Evolutionary conservation across 2,113 vertebrate species (phyloP).

Genomic region (Urocitellus parryii): DNA sequence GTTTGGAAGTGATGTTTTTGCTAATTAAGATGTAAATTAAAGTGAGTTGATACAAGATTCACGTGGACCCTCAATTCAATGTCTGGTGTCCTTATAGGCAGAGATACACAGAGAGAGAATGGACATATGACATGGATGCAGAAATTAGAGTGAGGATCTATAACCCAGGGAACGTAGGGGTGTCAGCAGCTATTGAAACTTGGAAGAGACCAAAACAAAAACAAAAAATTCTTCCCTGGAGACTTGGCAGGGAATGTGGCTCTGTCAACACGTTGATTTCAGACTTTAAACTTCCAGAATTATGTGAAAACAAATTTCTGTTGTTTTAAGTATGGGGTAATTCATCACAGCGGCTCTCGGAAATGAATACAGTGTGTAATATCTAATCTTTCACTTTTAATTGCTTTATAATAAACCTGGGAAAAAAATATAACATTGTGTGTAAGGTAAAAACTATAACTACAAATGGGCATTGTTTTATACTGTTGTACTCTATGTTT

Average conservation of each 20-base stretch:
- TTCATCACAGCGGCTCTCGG: neutral
- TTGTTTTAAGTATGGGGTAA: neutral
- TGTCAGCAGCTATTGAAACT: neutral
- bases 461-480: neutral
- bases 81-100: neutral
- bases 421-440: neutral
- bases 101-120: neutral
- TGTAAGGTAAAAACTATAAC: neutral
- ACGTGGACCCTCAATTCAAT: neutral
- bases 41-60: neutral
- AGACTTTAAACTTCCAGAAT: neutral
- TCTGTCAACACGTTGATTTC: neutral
- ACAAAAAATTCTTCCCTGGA: neutral
- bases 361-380: neutral
- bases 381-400: neutral
- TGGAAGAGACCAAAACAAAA: neutral
- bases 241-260: neutral
- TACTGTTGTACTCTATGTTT: neutral
- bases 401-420: neutral
- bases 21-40: neutral
- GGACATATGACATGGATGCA: neutral
- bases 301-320: neutral
- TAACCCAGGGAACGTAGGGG: neutral
- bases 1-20: neutral
- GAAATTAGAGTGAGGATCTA: neutral